Percentiles rank a stretch among this genome's conserved stretches.
Evolutionary conservation across 2,113 vertebrate genomes (phyloP).

Genomic region (Malurus elegans): DNA sequence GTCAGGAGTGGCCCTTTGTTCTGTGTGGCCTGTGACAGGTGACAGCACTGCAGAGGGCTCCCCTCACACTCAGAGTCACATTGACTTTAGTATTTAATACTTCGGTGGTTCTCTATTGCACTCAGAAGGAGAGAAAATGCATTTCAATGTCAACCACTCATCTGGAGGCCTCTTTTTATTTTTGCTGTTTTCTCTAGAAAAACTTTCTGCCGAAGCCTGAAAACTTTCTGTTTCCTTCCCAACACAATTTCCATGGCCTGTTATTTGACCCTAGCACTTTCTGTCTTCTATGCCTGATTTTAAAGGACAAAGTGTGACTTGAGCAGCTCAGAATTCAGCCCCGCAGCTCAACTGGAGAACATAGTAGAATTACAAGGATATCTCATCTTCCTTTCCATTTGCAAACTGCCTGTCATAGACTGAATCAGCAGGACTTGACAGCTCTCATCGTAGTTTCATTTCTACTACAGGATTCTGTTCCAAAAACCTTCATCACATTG

Average conservation of each 20-base stretch:
- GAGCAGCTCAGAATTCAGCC: background rate
- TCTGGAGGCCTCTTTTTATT: background rate
- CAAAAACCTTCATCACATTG: background rate
- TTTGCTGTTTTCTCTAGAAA: background rate
- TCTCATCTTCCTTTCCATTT: background rate
- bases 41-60: background rate
- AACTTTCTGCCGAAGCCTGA: background rate
- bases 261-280: background rate
- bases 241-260: background rate
- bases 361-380: background rate
- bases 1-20: background rate
- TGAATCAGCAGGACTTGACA: conserved; percentile 20
- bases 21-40: background rate
- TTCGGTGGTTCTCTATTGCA: background rate
- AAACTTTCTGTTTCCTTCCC: background rate
- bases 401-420: background rate
- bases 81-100: background rate
- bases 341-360: background rate
- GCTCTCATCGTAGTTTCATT: background rate
- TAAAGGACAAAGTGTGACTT: background rate
- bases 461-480: background rate
- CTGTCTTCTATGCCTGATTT: background rate
- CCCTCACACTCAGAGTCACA: background rate
- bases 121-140: background rate
- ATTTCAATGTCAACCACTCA: background rate